phyloP scores from a whole-genome alignment of 2,113 vertebrate species.

The Aplodontia rufa region DNA sequence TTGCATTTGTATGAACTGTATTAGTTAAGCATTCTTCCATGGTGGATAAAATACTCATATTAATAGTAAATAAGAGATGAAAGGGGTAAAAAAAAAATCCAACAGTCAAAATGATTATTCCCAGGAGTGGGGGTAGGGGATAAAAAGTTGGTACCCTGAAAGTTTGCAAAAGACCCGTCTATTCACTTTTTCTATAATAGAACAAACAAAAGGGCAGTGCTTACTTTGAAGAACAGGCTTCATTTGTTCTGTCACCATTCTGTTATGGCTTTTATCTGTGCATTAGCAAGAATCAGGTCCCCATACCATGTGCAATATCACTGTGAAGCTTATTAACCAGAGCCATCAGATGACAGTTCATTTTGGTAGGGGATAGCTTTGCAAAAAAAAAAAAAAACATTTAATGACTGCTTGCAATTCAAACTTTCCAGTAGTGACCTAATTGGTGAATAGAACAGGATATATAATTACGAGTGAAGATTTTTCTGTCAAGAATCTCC shows the following conservation, averaged over 20 bases:
- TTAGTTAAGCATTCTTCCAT: slow-evolving; percentile 85
- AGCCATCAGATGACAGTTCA: slow-evolving; percentile 60
- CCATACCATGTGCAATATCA: slow-evolving; percentile 48
- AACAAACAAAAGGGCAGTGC: slow-evolving; percentile 85
- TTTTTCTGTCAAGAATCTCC: slow-evolving; percentile 13
- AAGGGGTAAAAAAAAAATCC: slow-evolving; percentile 76
- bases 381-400: slow-evolving; percentile 31
- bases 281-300: slow-evolving; percentile 78
- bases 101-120: slow-evolving; percentile 85
- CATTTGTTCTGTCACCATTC: slow-evolving; percentile 80
- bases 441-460: not conserved
- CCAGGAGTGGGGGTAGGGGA: slow-evolving; percentile 76
- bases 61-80: slow-evolving; percentile 82
- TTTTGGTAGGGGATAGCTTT: slow-evolving; percentile 35
- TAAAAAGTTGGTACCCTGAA: slow-evolving; percentile 83
- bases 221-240: slow-evolving; percentile 82
- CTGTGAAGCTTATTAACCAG: slow-evolving; percentile 39
- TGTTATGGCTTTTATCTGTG: slow-evolving; percentile 84
- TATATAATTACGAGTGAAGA: slow-evolving; percentile 29
- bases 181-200: slow-evolving; percentile 87
- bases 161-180: slow-evolving; percentile 84
- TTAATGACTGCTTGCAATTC: slow-evolving; percentile 46
- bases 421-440: slow-evolving; percentile 41
- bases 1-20: slow-evolving; percentile 87
- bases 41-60: slow-evolving; percentile 85